Percentiles rank a stretch among this genome's conserved stretches.
Evolutionary conservation across 2,113 vertebrate species (phyloP).

Genomic region (Pantherophis guttatus): DNA sequence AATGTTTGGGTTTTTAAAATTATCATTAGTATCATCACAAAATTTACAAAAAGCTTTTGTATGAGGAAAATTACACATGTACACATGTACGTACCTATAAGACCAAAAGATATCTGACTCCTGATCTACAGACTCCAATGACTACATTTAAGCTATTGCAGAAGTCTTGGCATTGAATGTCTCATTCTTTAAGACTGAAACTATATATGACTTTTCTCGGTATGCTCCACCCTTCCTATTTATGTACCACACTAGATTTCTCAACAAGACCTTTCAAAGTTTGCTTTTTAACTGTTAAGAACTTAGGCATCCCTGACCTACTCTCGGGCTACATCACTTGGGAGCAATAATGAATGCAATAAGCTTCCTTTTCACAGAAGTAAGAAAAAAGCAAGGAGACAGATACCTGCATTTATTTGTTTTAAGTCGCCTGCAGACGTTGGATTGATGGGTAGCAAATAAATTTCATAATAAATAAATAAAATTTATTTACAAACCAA

Average conservation of each 20-base stretch:
- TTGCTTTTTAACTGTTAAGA: not conserved
- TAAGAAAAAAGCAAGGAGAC: not conserved
- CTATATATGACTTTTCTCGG: not conserved
- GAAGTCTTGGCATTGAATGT: not conserved
- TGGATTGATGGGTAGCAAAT: not conserved
- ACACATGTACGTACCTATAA: not conserved
- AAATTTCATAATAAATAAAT: not conserved
- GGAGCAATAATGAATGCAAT: not conserved
- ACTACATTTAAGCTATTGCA: not conserved
- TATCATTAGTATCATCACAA: not conserved
- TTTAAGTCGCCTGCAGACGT: not conserved
- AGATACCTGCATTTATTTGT: not conserved
- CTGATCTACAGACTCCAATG: not conserved
- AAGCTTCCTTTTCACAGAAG: not conserved
- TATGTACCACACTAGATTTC: not conserved
- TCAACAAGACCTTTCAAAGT: not conserved
- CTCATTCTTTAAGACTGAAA: slow-evolving; percentile 1
- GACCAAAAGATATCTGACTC: not conserved
- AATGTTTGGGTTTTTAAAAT: not conserved
- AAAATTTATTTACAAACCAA: not conserved
- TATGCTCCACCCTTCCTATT: not conserved
- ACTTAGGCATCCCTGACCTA: not conserved
- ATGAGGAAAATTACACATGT: not conserved
- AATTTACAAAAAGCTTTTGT: not conserved
- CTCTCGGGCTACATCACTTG: not conserved